phyloP scores from a whole-genome alignment of 2,797 vertebrate species.

The Calcarius lapponicus region DNA sequence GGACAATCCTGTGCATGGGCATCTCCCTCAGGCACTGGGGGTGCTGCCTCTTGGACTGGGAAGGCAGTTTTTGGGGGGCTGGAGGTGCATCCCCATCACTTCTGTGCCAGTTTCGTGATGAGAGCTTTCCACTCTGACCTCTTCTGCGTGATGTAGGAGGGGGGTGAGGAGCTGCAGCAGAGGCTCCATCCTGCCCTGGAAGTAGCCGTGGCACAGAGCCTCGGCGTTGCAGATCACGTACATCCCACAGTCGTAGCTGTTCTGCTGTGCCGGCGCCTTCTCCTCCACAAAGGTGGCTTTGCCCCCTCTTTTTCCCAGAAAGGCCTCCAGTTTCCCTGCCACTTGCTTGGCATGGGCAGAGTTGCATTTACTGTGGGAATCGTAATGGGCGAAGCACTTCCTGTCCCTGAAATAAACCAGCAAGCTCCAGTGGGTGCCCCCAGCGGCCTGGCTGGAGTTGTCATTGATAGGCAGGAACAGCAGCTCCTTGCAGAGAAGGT shows the following conservation, averaged over 20 bases:
- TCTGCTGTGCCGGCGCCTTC: slow-evolving; percentile 90
- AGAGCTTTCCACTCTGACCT: slow-evolving; percentile 89
- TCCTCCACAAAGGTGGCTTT: slow-evolving; percentile 86
- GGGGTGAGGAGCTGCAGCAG: slow-evolving; percentile 88
- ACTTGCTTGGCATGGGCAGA: slow-evolving; percentile 87
- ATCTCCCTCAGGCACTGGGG: slow-evolving; percentile 50
- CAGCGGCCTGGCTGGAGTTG: slow-evolving; percentile 90
- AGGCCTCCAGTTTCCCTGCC: slow-evolving; percentile 85
- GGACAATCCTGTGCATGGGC: slow-evolving; percentile 22
- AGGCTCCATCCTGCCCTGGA: slow-evolving; percentile 76
- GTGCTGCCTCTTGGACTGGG: not conserved
- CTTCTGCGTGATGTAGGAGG: slow-evolving; percentile 89
- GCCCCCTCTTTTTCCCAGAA: slow-evolving; percentile 77
- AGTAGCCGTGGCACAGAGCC: slow-evolving; percentile 84
- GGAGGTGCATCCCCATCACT: slow-evolving; percentile 41
- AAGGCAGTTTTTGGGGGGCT: not conserved
- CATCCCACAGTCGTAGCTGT: slow-evolving; percentile 99
- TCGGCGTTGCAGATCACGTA: slow-evolving; percentile 94
- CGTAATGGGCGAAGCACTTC: slow-evolving; percentile 90
- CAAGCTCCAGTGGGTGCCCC: slow-evolving; percentile 96
- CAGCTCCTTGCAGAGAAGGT: slow-evolving; percentile 82
- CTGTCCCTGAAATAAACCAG: slow-evolving; percentile 86
- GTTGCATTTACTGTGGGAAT: slow-evolving; percentile 92
- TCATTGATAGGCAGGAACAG: slow-evolving; percentile 94
- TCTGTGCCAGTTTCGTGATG: slow-evolving; percentile 74